Evolutionary conservation across 1,140 invertebrate genomes (phyloP).

Genomic region (Drosophila littoralis): DNA sequence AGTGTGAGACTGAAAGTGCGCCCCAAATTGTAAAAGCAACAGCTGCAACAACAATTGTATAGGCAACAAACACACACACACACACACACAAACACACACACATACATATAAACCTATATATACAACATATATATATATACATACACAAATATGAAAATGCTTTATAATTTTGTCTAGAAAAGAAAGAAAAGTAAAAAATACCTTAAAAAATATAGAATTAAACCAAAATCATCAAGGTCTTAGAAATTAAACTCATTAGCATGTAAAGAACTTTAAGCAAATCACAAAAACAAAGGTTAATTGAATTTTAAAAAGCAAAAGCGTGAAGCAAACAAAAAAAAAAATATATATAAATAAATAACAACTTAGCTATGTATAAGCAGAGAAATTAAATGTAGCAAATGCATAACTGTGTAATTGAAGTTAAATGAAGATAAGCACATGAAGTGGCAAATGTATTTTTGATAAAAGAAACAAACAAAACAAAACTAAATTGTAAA

Average conservation of each 20-base stretch:
- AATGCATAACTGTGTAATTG: slow-evolving; percentile 45
- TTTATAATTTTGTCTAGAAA: slow-evolving; percentile 65
- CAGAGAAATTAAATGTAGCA: slow-evolving; percentile 49
- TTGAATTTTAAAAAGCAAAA: slow-evolving; percentile 58
- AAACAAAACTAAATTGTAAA: slow-evolving; percentile 31
- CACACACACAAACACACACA: slow-evolving; percentile 31
- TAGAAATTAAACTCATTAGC: slow-evolving; percentile 68
- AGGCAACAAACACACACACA: slow-evolving; percentile 38
- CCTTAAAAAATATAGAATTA: slow-evolving; percentile 69
- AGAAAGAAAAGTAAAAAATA: slow-evolving; percentile 49
- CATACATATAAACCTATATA: slow-evolving; percentile 13
- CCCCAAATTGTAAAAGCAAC: slow-evolving; percentile 43
- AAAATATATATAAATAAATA: neutral
- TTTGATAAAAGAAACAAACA: slow-evolving; percentile 59
- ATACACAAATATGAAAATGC: slow-evolving; percentile 61
- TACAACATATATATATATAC: slow-evolving; percentile 4
- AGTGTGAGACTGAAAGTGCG: slow-evolving; percentile 76
- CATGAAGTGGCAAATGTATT: slow-evolving; percentile 63
- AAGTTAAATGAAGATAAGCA: slow-evolving; percentile 53
- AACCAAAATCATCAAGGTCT: slow-evolving; percentile 76
- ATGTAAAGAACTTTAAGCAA: slow-evolving; percentile 18
- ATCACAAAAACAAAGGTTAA: slow-evolving; percentile 35
- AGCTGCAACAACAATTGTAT: slow-evolving; percentile 22
- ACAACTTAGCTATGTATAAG: neutral
- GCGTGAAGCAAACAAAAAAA: slow-evolving; percentile 45